Conservation (phyloP, 2,888 invertebrate genomes). For the Scaptomyza polygonia region DNA sequence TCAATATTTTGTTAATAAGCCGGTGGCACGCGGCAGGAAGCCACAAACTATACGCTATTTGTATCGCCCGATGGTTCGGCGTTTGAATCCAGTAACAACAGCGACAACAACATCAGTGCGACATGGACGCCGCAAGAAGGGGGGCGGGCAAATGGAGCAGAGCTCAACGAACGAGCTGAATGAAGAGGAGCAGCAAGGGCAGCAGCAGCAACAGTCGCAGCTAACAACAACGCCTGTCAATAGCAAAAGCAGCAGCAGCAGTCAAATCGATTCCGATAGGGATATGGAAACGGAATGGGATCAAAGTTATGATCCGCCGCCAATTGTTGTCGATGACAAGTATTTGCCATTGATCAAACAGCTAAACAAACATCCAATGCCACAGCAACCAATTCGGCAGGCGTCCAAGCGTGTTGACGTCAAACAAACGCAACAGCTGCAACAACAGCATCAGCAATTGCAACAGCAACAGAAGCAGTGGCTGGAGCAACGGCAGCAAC, state of each 20-base stretch:
- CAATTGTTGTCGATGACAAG: slow-evolving; percentile 47
- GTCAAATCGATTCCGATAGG: slow-evolving; percentile 1
- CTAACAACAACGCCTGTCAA: not conserved
- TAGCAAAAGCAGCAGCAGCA: not conserved
- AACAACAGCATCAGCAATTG: not conserved
- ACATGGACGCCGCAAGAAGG: slow-evolving; percentile 28
- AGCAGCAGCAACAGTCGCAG: not conserved
- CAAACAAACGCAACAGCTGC: not conserved
- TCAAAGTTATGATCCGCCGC: slow-evolving; percentile 33
- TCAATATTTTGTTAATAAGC: slow-evolving; percentile 57
- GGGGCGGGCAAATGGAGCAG: not conserved
- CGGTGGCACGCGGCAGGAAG: slow-evolving; percentile 55
- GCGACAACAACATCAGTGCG: slow-evolving; percentile 3
- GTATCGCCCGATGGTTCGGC: slow-evolving; percentile 65
- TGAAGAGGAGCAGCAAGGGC: not conserved
- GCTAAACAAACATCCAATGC: slow-evolving; percentile 38
- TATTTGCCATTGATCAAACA: slow-evolving; percentile 51
- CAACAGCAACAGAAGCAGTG: slow-evolving; percentile 2
- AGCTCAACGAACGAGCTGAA: slow-evolving; percentile 4
- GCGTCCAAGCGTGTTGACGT: not conserved
- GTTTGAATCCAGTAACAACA: slow-evolving; percentile 32
- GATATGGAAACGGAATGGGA: not conserved
- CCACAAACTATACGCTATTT: slow-evolving; percentile 60
- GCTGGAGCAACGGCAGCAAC: not conserved
- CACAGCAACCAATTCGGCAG: slow-evolving; percentile 6